Conservation (phyloP, 1,140 invertebrate genomes). For the Zaprionus gabonicus region DNA sequence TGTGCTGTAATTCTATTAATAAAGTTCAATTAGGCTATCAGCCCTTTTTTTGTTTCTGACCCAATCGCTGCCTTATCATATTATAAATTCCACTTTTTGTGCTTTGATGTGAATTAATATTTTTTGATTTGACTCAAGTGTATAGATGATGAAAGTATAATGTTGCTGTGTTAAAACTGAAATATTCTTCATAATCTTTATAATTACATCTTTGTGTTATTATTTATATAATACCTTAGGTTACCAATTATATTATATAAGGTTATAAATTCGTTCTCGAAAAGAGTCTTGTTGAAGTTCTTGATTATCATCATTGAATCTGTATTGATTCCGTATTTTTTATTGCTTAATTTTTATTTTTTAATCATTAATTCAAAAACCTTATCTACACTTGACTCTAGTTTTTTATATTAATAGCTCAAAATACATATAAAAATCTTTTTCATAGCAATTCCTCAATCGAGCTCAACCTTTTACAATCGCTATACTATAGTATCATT, state of each 20-base stretch:
- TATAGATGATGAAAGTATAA: too few species aligned
- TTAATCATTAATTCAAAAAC: too few species aligned
- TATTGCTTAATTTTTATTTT: too few species aligned
- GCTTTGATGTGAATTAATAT: neutral
- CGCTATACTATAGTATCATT: neutral
- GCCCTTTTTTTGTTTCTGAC: neutral
- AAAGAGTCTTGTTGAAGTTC: too few species aligned
- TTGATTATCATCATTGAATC: too few species aligned
- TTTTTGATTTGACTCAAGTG: neutral
- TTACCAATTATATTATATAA: too few species aligned
- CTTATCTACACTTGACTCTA: too few species aligned
- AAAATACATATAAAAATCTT: neutral
- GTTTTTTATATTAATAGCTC: too few species aligned
- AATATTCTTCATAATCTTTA: neutral
- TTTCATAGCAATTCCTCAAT: neutral
- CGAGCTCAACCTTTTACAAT: neutral
- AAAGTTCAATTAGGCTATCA: conserved; percentile 17
- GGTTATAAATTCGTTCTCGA: too few species aligned
- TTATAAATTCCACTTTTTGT: neutral
- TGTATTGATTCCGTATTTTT: too few species aligned
- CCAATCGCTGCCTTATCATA: neutral
- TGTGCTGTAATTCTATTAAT: neutral
- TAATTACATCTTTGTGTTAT: too few species aligned
- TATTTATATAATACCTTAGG: too few species aligned
- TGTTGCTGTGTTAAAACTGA: neutral